Evolutionary conservation across 2,797 vertebrate genomes (phyloP).

Genomic region (Petrocephalus sullivani): DNA sequence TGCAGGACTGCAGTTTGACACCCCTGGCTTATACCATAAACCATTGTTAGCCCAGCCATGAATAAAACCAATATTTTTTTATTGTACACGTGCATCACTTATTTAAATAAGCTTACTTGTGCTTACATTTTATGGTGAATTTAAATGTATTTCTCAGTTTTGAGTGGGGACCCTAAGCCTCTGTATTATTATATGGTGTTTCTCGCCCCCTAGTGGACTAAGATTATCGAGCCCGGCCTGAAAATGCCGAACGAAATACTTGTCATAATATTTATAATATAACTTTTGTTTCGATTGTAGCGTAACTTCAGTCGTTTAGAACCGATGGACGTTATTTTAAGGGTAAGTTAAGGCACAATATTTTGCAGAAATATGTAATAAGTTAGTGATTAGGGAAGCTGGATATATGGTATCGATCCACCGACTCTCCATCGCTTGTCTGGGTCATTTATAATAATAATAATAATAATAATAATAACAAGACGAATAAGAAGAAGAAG

Average conservation of each 20-base stretch:
- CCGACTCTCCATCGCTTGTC: background rate
- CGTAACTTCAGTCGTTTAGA: background rate
- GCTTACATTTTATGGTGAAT: background rate
- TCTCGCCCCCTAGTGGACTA: slow-evolving; percentile 3
- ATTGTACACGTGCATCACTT: background rate
- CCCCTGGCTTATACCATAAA: background rate
- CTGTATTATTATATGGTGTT: background rate
- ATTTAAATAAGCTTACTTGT: background rate
- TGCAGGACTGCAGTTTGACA: too few species aligned
- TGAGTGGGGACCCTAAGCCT: background rate
- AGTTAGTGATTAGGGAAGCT: background rate
- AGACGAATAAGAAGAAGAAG: too few species aligned
- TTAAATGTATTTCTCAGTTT: background rate
- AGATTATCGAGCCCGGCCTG: background rate
- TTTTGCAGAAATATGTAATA: background rate
- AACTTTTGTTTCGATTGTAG: background rate
- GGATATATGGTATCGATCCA: background rate
- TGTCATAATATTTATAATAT: background rate
- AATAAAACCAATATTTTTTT: background rate
- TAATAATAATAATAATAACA: background rate
- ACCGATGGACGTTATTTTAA: background rate
- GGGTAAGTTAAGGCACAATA: background rate
- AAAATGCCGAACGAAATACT: background rate
- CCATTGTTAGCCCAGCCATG: background rate
- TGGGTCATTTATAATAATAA: background rate